Conservation (phyloP, 2,888 invertebrate species). For the Odontomyia ornata region DNA sequence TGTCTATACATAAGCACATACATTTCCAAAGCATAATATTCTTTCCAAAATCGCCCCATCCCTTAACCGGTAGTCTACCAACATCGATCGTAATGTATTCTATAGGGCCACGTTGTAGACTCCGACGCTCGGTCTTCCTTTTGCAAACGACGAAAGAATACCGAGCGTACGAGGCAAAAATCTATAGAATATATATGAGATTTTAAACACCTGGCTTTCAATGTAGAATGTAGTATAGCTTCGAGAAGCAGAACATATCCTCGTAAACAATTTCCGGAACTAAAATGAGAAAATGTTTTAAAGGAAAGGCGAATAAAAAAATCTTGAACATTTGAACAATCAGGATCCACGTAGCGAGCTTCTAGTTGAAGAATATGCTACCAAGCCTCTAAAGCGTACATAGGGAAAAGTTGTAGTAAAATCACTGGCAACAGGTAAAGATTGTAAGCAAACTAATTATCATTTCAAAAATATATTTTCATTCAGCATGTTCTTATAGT, state of each 20-base stretch:
- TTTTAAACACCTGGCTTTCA: conserved; percentile 49
- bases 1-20: not conserved
- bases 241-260: not conserved
- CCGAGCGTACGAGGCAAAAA: conserved; percentile 11
- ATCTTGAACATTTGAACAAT: too few species aligned
- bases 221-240: not conserved
- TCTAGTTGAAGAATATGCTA: too few species aligned
- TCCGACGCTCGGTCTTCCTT: conserved; percentile 25
- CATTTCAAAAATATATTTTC: too few species aligned
- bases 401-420: too few species aligned
- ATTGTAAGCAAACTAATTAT: too few species aligned
- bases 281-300: too few species aligned
- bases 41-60: conserved; percentile 25
- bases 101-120: not conserved
- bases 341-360: too few species aligned
- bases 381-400: too few species aligned
- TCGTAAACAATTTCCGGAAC: not conserved
- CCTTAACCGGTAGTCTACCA: not conserved
- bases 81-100: not conserved
- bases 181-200: conserved; percentile 50
- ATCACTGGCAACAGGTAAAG: too few species aligned
- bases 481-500: too few species aligned
- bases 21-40: conserved; percentile 7
- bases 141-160: conserved; percentile 29
- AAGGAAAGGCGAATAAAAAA: too few species aligned